A percentile compares a stretch with the other conserved stretches of the same genome.
phyloP scores from a whole-genome alignment of 2,113 vertebrate genomes.

The Lycaon pictus region DNA sequence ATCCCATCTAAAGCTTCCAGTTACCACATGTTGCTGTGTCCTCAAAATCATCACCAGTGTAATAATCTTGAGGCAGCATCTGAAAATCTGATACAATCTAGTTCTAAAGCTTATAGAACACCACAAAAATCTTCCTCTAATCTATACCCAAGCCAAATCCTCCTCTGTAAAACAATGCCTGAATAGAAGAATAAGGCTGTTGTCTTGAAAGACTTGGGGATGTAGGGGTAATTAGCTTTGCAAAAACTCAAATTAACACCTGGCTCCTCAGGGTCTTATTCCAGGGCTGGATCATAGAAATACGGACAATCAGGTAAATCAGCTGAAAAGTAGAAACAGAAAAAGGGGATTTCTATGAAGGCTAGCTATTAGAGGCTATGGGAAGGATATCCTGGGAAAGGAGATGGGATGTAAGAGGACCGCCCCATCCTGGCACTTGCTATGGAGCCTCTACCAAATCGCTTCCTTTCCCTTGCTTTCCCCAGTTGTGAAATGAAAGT shows the following conservation, averaged over 20 bases:
- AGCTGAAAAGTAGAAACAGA: not conserved
- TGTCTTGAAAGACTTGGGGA: not conserved
- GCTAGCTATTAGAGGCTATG: not conserved
- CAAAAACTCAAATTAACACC: not conserved
- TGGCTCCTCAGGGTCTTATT: not conserved
- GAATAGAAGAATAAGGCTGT: not conserved
- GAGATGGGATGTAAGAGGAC: not conserved
- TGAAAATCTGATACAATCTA: conserved; percentile 41
- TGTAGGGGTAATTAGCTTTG: not conserved
- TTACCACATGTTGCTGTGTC: not conserved
- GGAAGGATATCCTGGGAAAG: not conserved
- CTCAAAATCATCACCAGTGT: conserved; percentile 40
- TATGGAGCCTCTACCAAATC: not conserved
- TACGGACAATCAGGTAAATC: not conserved
- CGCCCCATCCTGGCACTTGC: not conserved
- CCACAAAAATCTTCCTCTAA: not conserved
- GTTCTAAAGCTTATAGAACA: not conserved
- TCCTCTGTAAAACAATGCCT: not conserved
- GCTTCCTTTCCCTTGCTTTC: not conserved
- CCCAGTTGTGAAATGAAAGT: not conserved
- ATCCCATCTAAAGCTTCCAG: not conserved
- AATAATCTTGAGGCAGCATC: conserved; percentile 34
- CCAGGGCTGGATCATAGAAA: not conserved
- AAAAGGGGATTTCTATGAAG: not conserved
- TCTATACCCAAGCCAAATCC: not conserved